Evolutionary conservation across 2,888 invertebrate species (phyloP), one percentile per base, ranked within the genome.

Genomic region (Gastracanthus pulcherrimus): DNA sequence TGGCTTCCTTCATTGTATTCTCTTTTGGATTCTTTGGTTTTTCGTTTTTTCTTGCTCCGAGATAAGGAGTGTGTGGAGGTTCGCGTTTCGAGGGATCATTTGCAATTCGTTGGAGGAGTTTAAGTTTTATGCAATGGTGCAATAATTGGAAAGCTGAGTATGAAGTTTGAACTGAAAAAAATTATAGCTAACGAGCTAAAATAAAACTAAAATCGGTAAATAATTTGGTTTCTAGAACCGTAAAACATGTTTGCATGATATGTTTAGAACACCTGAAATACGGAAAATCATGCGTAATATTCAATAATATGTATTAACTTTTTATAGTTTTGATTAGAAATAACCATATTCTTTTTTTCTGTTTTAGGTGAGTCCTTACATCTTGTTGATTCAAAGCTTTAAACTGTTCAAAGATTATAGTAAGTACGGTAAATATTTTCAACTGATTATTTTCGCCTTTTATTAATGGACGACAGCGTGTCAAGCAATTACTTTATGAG

Each of bases 351-450:
- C 34, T 19, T 58, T 34, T 58, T 48, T 64, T 74, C 16, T 48
- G 38, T 79, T 79, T 45, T 19, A 74, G 74, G 79, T 79, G 67
- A 79, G 74, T 74, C 60, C 31, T 55, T 26, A 26, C 11, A n/a
- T n/a, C n/a, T n/a, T n/a, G n/a, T n/a, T n/a, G n/a, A n/a, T n/a
- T n/a, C n/a, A n/a, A n/a, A n/a, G n/a, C n/a, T n/a, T n/a, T n/a
- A n/a, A n/a, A n/a, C n/a, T n/a, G n/a, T n/a, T n/a, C n/a, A n/a
- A n/a, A n/a, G n/a, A n/a, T n/a, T n/a, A n/a, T n/a, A n/a, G n/a
- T n/a, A n/a, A n/a, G n/a, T n/a, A n/a, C n/a, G n/a, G 6, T 19
- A 51, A 38, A 31, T 67, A 51, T 11, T 13, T 23, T 36, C 36
- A 6, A 31, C 48, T 36, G 13, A 36, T 64, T 75, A 51, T 29